Conservation (phyloP, 2,888 invertebrate genomes). For the Heteromyza rotundicornis region DNA sequence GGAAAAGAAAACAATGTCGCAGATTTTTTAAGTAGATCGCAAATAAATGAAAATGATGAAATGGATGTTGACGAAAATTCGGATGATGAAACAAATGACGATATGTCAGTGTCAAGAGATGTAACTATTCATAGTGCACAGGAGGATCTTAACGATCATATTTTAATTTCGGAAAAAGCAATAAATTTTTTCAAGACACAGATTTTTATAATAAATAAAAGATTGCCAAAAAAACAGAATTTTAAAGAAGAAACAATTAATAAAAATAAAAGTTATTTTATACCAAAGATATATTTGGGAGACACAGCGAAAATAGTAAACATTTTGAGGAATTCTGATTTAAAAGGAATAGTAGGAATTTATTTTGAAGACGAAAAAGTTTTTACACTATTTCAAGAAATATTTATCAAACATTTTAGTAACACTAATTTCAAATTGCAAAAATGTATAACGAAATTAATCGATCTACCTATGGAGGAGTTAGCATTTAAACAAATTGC, state of each 20-base stretch:
- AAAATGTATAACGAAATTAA: no score
- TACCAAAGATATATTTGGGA: no score
- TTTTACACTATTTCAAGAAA: background rate
- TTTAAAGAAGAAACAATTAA: no score
- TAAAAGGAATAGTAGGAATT: background rate
- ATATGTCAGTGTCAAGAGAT: background rate
- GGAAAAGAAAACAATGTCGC: conserved; percentile 11
- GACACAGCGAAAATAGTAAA: background rate
- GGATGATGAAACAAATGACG: background rate
- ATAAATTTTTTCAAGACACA: conserved; percentile 15
- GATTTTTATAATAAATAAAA: conserved; percentile 1
- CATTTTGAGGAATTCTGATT: background rate
- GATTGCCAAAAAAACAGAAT: no score
- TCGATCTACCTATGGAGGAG: background rate
- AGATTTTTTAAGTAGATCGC: conserved; percentile 8
- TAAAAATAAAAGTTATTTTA: background rate
- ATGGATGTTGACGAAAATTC: conserved; percentile 2
- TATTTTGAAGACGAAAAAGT: background rate
- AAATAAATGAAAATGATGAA: conserved; percentile 8
- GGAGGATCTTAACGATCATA: conserved; percentile 6
- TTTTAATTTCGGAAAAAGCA: conserved; percentile 13
- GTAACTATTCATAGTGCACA: conserved; percentile 9
- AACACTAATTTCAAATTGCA: no score
- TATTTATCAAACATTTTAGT: background rate
- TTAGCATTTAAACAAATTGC: background rate